Evolutionary conservation across 2,888 invertebrate genomes (phyloP).

Genomic region (Pterostichus niger): DNA sequence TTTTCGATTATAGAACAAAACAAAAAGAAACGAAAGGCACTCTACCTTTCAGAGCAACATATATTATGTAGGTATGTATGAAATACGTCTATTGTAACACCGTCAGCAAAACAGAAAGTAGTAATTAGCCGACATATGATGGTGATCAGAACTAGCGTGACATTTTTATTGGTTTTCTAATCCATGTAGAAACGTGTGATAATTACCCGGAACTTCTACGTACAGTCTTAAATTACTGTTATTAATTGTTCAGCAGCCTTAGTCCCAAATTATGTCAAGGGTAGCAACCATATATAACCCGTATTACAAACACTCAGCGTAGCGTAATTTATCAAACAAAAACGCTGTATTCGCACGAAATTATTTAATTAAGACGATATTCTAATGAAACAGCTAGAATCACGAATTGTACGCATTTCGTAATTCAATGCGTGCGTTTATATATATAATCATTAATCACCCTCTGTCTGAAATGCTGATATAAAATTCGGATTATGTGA

Average conservation of each 20-base stretch:
- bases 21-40: too few species aligned
- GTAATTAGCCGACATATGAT: conserved; percentile 36
- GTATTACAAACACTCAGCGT: conserved; percentile 42
- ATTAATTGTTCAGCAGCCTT: conserved; percentile 39
- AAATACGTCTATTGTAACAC: conserved; percentile 10
- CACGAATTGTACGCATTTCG: conserved; percentile 45
- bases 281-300: conserved; percentile 41
- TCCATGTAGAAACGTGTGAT: conserved; percentile 29
- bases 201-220: conserved; percentile 13
- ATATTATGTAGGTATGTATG: neutral
- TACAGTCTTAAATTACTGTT: conserved; percentile 26
- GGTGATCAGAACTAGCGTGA: conserved; percentile 19
- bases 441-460: conserved; percentile 49
- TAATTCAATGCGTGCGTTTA: conserved; percentile 45
- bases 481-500: conserved; percentile 2
- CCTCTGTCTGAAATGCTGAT: conserved; percentile 34
- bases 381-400: conserved; percentile 48
- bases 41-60: too few species aligned
- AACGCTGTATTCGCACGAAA: conserved; percentile 56
- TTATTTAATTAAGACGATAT: conserved; percentile 63
- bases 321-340: conserved; percentile 56
- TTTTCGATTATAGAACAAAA: too few species aligned
- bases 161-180: conserved; percentile 40
- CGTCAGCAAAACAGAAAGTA: neutral
- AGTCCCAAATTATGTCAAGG: conserved; percentile 44